phyloP scores from a whole-genome alignment of 2,113 vertebrate species.

The Sander vitreus region DNA sequence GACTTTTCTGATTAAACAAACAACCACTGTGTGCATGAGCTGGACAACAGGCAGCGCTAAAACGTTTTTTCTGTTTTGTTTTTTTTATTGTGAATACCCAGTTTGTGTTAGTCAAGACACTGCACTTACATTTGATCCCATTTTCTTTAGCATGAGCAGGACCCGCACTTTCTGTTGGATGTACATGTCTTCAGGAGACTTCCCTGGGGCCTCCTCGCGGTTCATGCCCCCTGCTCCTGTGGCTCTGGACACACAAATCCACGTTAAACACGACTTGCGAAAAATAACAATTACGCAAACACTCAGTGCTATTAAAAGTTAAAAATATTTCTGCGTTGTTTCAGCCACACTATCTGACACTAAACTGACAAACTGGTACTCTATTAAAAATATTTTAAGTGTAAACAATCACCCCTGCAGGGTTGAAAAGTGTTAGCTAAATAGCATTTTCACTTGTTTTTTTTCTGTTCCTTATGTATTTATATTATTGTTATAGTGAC shows the following conservation, averaged over 20 bases:
- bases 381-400: neutral
- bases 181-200: constrained; percentile 99
- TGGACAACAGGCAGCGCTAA: neutral
- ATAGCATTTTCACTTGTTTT: neutral
- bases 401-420: neutral
- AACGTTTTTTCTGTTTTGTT: neutral
- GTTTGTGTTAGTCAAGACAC: neutral
- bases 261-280: constrained; percentile 33
- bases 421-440: neutral
- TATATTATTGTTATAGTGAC: neutral
- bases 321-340: neutral
- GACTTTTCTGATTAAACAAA: neutral
- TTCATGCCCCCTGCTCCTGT: constrained; percentile 97
- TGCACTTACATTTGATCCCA: constrained; percentile 97
- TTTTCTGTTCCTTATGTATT: neutral
- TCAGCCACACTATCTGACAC: neutral
- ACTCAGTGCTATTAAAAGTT: neutral
- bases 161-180: constrained; percentile 99
- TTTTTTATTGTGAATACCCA: neutral
- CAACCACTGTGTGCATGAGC: neutral
- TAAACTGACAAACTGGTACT: neutral
- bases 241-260: constrained; percentile 75
- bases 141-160: constrained; percentile 99
- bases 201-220: constrained; percentile 96
- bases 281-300: constrained; percentile 18